Evolutionary conservation across 1,140 invertebrate species (phyloP), one percentile per base, ranked within the genome.

Genomic region (Meloidogyne hapla): DNA sequence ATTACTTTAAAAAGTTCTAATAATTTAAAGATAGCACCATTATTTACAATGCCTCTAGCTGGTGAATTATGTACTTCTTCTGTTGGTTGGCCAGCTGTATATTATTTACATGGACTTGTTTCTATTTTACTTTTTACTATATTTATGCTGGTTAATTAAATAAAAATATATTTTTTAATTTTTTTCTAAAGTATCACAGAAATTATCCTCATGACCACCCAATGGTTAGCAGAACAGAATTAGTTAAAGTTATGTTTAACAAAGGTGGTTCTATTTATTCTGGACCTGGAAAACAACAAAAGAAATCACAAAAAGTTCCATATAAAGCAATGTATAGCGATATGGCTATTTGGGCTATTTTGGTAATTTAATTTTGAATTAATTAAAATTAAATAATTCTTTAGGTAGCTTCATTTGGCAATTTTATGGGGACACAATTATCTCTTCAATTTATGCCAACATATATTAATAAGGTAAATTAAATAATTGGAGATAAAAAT

Each of bases 21-120:
- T 33, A 33, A 33, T 33, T 33, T 33, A 33, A 33, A 33, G 81
- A 83, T 83, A 62, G 82, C 82, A 12, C 82, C 82, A 21, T 86
- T 83, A 48, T 83, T 83, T 69, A 83, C 82, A 26, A 83, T 83
- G 82, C 82, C 82, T 6, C 45, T 83, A 38, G 75, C 82, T 9
- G 82, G 84, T 40, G 82, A 85, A 74, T 66, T 83, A 8, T 83
- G 82, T 68, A 83, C 82, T 23, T 79, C 75, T 8, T 42, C 42
- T 3, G 45, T 74, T 33, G 82, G 82, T 21, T 83, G 82, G 82
- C 62, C 68, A 40, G 80, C 84, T 6, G 82, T 83, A 33, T 85
- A 81, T 67, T 83, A 83, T 65, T 62, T 83, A n/a, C 82, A 83
- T 64, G 82, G 84, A n/a, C 45, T 67, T 45, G 81, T 83, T 42